Evolutionary conservation across 2,113 vertebrate genomes (phyloP).

Genomic region (Anarhynchus alexandrinus): DNA sequence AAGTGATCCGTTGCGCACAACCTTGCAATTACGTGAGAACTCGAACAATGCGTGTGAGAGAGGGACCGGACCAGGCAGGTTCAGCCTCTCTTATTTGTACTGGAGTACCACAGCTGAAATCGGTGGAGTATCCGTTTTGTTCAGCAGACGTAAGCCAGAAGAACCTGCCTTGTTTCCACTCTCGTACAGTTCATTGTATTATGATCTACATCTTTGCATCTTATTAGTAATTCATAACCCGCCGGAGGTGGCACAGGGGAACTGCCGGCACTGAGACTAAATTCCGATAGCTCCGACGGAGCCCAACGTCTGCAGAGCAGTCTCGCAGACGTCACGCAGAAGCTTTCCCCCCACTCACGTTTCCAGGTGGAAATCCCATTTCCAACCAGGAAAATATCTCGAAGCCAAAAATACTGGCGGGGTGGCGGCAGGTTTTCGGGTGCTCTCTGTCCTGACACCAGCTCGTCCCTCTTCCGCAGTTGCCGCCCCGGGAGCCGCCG

Average conservation of each 20-base stretch:
- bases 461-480: neutral
- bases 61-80: neutral
- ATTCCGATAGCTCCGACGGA: fast-evolving
- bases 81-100: neutral
- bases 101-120: neutral
- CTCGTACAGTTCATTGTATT: neutral
- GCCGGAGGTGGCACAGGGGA: neutral
- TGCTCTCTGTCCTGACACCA: neutral
- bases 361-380: neutral
- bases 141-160: neutral
- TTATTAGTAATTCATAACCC: neutral
- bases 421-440: fast-evolving
- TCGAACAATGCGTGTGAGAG: neutral
- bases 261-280: neutral
- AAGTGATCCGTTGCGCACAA: conserved; percentile 13
- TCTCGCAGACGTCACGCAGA: fast-evolving
- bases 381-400: neutral
- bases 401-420: neutral
- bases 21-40: neutral
- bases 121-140: neutral
- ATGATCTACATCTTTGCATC: neutral
- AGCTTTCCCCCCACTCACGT: neutral
- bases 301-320: neutral
- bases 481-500: neutral
- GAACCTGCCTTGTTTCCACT: neutral